These are phyloP conservation scores for Muntiacus reevesi DNA, from an alignment of 2,113 vertebrate genomes.

Conservation along the genomic window DNA sequence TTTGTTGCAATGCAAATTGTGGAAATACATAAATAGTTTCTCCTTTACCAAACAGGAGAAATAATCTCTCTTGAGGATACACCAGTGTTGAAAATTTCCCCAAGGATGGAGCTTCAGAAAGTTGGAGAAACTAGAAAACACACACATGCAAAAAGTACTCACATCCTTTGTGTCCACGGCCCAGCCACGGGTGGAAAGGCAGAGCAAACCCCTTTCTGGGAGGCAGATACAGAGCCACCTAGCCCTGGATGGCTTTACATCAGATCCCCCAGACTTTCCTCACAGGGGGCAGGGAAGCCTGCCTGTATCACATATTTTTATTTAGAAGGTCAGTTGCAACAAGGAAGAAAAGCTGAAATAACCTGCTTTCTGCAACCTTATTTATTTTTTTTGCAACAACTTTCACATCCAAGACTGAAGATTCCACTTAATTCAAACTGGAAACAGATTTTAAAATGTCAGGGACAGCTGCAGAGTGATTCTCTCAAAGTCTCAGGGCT, in stretches of 20 bases:
- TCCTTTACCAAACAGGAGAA: neutral
- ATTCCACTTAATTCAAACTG: slow-evolving; percentile 21
- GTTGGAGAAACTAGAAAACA: neutral
- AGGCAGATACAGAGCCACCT: neutral
- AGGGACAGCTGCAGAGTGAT: slow-evolving; percentile 41
- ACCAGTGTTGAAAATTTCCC: neutral
- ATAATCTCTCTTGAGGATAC: neutral
- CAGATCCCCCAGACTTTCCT: neutral
- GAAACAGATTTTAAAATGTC: slow-evolving; percentile 63
- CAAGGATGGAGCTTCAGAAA: neutral
- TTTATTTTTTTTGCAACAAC: neutral
- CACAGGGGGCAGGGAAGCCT: neutral
- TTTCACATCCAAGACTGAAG: neutral
- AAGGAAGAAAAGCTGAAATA: neutral
- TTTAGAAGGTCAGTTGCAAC: slow-evolving; percentile 26
- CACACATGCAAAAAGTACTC: rapidly evolving
- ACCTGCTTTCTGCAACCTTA: neutral
- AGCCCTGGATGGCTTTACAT: neutral
- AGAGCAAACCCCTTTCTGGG: neutral
- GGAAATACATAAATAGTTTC: neutral
- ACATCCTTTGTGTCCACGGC: neutral
- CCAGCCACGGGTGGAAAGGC: neutral
- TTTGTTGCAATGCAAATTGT: neutral
- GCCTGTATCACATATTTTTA: neutral
- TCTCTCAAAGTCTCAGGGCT: slow-evolving; percentile 23